These are phyloP conservation scores for Sicus ferrugineus DNA, from an alignment of 2,888 invertebrate species.

Conservation along the genomic window DNA sequence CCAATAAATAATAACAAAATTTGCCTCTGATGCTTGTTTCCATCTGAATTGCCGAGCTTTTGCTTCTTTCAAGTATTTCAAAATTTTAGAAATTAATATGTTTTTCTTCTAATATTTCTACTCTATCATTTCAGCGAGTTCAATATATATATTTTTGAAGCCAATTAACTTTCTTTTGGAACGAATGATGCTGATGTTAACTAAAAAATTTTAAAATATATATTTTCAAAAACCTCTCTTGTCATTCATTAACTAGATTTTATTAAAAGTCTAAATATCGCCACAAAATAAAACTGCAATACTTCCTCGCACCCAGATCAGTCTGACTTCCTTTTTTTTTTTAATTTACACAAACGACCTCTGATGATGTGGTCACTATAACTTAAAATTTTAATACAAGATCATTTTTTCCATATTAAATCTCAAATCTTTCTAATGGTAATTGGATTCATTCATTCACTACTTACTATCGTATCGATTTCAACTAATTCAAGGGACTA, in stretches of 20 bases:
- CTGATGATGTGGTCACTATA: no score
- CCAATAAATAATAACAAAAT: no score
- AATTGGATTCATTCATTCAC: neutral
- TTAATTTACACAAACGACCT: neutral
- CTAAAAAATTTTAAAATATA: neutral
- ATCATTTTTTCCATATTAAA: no score
- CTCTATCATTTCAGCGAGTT: conserved; percentile 45
- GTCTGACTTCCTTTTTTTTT: neutral
- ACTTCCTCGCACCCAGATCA: neutral
- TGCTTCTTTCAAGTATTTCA: neutral
- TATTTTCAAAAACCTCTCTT: neutral
- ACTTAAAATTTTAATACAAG: no score
- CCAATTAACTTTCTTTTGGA: conserved; percentile 26
- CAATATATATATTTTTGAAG: conserved; percentile 25
- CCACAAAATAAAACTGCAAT: neutral
- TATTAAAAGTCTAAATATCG: neutral
- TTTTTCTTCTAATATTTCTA: conserved; percentile 29
- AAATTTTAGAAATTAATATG: neutral
- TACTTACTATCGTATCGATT: neutral
- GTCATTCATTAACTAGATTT: neutral
- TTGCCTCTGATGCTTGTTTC: conserved; percentile 50
- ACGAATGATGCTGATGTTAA: neutral
- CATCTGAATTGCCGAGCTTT: conserved; percentile 10
- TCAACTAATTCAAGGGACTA: conserved; percentile 37
- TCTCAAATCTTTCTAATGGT: no score